Percentiles rank a stretch among this genome's conserved stretches.
Conservation (phyloP, 2,888 invertebrate genomes). For the Diarsia mendica region DNA sequence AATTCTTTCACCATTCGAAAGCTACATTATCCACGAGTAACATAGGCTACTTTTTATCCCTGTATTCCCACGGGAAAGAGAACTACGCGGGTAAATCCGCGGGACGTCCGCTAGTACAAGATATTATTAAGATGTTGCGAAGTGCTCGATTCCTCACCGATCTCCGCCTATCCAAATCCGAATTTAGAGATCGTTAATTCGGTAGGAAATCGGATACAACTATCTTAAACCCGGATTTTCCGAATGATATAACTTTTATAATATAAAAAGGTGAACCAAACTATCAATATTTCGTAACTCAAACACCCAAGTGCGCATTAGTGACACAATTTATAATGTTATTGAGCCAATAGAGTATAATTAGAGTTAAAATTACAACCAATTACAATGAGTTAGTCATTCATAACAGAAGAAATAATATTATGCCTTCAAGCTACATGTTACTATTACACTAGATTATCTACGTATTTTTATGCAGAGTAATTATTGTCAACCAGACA, state of each 20-base stretch:
- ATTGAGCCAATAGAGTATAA: conserved; percentile 20
- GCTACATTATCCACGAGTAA: no score
- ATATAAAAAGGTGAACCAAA: no score
- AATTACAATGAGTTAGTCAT: conserved; percentile 12
- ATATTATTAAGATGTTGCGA: neutral
- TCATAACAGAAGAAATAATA: conserved; percentile 3
- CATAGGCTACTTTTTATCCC: no score
- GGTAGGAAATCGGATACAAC: neutral
- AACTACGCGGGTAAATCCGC: no score
- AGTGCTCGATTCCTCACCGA: neutral
- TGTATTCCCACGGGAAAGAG: no score
- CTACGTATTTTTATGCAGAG: conserved; percentile 3
- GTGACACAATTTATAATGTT: conserved; percentile 29
- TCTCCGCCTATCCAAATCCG: neutral
- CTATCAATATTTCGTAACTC: neutral
- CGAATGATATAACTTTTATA: neutral
- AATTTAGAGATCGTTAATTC: neutral
- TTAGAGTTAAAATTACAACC: conserved; percentile 23
- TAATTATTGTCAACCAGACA: neutral
- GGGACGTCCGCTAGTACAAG: no score
- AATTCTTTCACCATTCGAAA: no score
- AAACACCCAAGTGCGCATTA: neutral
- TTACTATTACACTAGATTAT: conserved; percentile 16
- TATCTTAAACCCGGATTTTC: neutral
- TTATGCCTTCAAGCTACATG: conserved; percentile 13